Evolutionary conservation across 2,888 invertebrate species (phyloP).

Genomic region (Vanessa cardui): DNA sequence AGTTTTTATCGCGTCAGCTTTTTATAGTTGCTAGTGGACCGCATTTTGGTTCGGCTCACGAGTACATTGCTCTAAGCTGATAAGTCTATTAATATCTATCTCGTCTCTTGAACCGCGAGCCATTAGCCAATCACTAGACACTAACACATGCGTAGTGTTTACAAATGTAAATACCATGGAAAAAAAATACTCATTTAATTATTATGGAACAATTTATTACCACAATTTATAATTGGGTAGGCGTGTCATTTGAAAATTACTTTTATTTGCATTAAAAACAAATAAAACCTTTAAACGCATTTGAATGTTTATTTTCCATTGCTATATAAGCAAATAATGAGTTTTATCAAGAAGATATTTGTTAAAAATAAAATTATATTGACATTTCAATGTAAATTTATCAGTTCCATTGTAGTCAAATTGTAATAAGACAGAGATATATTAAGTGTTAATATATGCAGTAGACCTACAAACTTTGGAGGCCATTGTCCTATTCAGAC

Average conservation of each 20-base stretch:
- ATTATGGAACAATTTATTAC: not conserved
- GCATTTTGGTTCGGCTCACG: constrained; percentile 47
- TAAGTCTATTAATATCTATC: constrained; percentile 74
- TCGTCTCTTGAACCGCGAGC: constrained; percentile 58
- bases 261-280: not conserved
- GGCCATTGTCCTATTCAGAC: constrained; percentile 19
- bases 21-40: constrained; percentile 29
- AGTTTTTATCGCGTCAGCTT: constrained; percentile 31
- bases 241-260: not conserved
- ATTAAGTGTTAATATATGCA: constrained; percentile 19
- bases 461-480: constrained; percentile 19
- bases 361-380: not conserved
- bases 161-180: not conserved
- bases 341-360: not conserved
- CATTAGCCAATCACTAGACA: constrained; percentile 53
- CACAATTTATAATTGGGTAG: not conserved
- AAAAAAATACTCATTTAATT: constrained; percentile 6
- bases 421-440: not conserved
- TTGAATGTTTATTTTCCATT: not conserved
- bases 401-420: not conserved
- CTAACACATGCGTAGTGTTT: constrained; percentile 24
- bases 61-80: constrained; percentile 73
- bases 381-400: not conserved
- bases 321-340: not conserved
- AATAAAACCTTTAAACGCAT: not conserved